Percentiles rank a stretch among this genome's conserved stretches.
Conservation (phyloP, 2,797 vertebrate species). For the Tympanoctomys barrerae region DNA sequence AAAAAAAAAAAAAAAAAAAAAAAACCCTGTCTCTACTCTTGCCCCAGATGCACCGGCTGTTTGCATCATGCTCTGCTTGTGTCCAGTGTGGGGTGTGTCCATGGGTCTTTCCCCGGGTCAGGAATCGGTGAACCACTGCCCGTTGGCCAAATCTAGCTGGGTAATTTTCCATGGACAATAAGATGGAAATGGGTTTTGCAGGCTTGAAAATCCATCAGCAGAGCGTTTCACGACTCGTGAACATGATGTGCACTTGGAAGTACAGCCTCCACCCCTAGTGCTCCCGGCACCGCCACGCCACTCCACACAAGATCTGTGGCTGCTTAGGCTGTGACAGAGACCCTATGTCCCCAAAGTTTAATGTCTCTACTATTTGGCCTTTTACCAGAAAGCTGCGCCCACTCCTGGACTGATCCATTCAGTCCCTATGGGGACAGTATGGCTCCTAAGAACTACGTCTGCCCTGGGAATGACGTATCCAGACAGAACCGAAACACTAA, state of each 20-base stretch:
- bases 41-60: background rate
- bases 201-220: background rate
- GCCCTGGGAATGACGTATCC: background rate
- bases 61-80: background rate
- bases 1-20: no score
- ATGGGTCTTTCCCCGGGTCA: background rate
- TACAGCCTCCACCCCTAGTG: background rate
- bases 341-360: background rate
- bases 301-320: background rate
- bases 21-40: background rate
- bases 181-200: background rate
- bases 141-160: background rate
- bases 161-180: background rate
- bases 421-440: background rate
- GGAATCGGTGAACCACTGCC: background rate
- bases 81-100: rapidly evolving
- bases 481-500: background rate
- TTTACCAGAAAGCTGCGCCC: slow-evolving; percentile 17
- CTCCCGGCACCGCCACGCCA: background rate
- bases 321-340: background rate
- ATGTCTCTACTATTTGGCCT: background rate
- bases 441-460: background rate
- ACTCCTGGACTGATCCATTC: background rate
- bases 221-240: background rate
- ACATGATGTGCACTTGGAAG: background rate